Evolutionary conservation across 2,797 vertebrate genomes (phyloP).

Genomic region (Rousettus madagascariensis): DNA sequence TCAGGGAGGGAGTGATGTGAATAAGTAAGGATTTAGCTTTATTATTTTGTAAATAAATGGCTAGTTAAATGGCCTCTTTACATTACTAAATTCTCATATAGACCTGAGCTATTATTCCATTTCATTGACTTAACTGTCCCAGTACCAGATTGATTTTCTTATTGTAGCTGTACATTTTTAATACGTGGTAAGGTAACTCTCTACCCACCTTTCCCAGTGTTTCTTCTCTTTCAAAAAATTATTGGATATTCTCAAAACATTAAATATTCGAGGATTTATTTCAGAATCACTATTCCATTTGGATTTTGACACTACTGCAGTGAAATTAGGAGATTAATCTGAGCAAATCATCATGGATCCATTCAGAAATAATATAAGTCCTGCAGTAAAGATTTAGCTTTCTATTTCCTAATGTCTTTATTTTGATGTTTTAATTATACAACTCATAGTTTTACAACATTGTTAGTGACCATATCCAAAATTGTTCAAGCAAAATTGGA

Average conservation of each 20-base stretch:
- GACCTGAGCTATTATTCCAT: not conserved
- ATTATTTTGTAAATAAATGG: not conserved
- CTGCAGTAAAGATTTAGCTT: not conserved
- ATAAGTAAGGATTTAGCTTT: not conserved
- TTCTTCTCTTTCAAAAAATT: constrained; percentile 11
- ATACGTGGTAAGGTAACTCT: not conserved
- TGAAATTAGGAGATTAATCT: constrained; percentile 37
- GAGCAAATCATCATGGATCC: not conserved
- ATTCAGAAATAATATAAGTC: not conserved
- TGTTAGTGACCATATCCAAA: constrained; percentile 29
- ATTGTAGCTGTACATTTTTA: not conserved
- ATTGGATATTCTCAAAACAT: not conserved
- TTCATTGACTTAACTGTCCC: not conserved
- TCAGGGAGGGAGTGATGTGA: not conserved
- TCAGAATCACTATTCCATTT: not conserved
- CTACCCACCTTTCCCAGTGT: not conserved
- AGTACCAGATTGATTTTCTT: not conserved
- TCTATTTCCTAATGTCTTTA: constrained; percentile 30
- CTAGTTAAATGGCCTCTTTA: not conserved
- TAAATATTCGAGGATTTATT: not conserved
- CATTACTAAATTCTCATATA: not conserved
- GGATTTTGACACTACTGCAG: not conserved
- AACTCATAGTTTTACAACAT: not conserved
- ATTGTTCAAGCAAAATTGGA: constrained; percentile 15
- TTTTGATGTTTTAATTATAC: constrained; percentile 37